Conservation (phyloP, 2,888 invertebrate species). For the Folsomia manolachei region DNA sequence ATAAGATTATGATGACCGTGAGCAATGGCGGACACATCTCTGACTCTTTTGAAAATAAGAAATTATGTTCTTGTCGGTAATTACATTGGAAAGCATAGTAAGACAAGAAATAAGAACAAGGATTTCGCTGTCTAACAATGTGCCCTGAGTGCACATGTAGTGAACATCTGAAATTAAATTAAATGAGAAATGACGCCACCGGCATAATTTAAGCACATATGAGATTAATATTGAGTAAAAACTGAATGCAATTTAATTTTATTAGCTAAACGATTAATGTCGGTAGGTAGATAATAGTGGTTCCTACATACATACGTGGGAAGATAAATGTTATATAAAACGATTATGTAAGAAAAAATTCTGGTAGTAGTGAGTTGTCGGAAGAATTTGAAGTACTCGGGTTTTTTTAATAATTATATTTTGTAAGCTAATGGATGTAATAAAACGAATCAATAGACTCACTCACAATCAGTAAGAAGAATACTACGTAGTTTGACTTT, state of each 20-base stretch:
- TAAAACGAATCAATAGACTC: too few relatives aligned
- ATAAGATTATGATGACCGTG: neutral
- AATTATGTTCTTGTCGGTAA: slow-evolving; percentile 6
- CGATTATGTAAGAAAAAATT: neutral
- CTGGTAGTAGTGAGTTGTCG: too few relatives aligned
- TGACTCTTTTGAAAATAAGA: neutral
- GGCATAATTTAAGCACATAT: neutral
- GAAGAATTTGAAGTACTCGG: too few relatives aligned
- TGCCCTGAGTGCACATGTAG: slow-evolving; percentile 1
- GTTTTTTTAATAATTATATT: too few relatives aligned
- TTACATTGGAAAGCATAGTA: slow-evolving; percentile 6
- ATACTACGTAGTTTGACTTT: too few relatives aligned
- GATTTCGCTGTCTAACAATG: neutral
- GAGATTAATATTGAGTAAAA: too few relatives aligned
- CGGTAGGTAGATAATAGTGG: too few relatives aligned
- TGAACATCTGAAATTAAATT: neutral
- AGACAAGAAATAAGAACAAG: neutral
- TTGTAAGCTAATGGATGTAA: too few relatives aligned
- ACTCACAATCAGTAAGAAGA: too few relatives aligned
- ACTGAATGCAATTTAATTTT: neutral
- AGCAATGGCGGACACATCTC: neutral
- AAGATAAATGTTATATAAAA: neutral
- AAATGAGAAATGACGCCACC: neutral
- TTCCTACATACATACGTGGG: too few relatives aligned
- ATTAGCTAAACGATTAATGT: neutral